Conservation (phyloP, 2,888 invertebrate species). For the Eledona agricola region DNA sequence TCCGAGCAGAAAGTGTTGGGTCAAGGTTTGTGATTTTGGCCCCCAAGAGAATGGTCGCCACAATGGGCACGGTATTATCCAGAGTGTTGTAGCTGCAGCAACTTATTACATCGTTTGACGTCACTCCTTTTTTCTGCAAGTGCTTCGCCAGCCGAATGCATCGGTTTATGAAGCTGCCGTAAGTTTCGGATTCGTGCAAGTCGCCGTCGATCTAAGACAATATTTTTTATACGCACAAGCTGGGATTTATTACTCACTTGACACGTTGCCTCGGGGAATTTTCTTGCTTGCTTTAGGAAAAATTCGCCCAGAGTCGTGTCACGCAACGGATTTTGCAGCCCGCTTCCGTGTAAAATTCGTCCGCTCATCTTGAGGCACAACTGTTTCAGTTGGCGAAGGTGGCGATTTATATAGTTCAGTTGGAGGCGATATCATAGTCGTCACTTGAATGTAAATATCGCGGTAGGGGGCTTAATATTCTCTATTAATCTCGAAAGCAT, state of each 20-base stretch:
- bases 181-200: slow-evolving; percentile 32
- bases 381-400: too few relatives aligned
- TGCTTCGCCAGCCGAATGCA: slow-evolving; percentile 62
- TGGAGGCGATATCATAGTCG: too few relatives aligned
- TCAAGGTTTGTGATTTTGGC: slow-evolving; percentile 52
- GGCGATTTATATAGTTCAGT: too few relatives aligned
- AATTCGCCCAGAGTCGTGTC: too few relatives aligned
- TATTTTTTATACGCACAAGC: too few relatives aligned
- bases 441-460: too few relatives aligned
- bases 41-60: slow-evolving; percentile 63
- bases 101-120: slow-evolving; percentile 61
- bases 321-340: too few relatives aligned
- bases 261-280: not conserved
- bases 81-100: slow-evolving; percentile 63
- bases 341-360: too few relatives aligned
- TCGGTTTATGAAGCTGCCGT: slow-evolving; percentile 45
- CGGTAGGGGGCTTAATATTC: too few relatives aligned
- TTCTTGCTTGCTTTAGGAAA: not conserved
- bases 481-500: too few relatives aligned
- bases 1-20: slow-evolving; percentile 43
- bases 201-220: slow-evolving; percentile 29
- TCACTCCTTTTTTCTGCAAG: slow-evolving; percentile 59
- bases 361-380: too few relatives aligned
- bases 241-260: slow-evolving; percentile 41
- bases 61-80: slow-evolving; percentile 61